Percentiles rank a stretch among this genome's conserved stretches.
phyloP scores from a whole-genome alignment of 2,113 vertebrate species.

The Caloenas nicobarica region DNA sequence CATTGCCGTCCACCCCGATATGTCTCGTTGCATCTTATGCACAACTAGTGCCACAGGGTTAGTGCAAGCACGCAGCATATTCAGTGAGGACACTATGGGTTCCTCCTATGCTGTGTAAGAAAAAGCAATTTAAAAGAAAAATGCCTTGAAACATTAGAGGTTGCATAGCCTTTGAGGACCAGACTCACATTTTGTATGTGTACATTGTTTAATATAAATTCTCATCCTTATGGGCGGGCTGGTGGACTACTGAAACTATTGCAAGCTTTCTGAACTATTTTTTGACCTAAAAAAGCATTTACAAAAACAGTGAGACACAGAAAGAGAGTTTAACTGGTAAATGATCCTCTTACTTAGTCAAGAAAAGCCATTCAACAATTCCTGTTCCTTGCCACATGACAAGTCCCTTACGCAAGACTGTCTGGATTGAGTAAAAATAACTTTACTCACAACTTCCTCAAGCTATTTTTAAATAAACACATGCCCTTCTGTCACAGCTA shows the following conservation, averaged over 20 bases:
- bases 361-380: slow-evolving; percentile 21
- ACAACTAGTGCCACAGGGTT: background rate
- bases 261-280: background rate
- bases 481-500: background rate
- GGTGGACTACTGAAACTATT: background rate
- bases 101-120: background rate
- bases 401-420: slow-evolving; percentile 15
- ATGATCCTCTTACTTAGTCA: background rate
- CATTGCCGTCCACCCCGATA: background rate
- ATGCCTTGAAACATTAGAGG: background rate
- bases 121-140: background rate
- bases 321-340: background rate
- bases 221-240: background rate
- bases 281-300: background rate
- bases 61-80: background rate
- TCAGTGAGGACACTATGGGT: rapidly evolving
- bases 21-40: rapidly evolving
- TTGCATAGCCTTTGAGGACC: background rate
- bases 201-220: background rate
- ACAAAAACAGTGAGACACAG: background rate
- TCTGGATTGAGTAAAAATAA: slow-evolving; percentile 44
- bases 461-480: slow-evolving; percentile 43
- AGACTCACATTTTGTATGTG: background rate
- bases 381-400: slow-evolving; percentile 10
- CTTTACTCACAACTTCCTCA: slow-evolving; percentile 45